Conservation (phyloP, 2,888 invertebrate genomes). For the Apotomis betuletana region DNA sequence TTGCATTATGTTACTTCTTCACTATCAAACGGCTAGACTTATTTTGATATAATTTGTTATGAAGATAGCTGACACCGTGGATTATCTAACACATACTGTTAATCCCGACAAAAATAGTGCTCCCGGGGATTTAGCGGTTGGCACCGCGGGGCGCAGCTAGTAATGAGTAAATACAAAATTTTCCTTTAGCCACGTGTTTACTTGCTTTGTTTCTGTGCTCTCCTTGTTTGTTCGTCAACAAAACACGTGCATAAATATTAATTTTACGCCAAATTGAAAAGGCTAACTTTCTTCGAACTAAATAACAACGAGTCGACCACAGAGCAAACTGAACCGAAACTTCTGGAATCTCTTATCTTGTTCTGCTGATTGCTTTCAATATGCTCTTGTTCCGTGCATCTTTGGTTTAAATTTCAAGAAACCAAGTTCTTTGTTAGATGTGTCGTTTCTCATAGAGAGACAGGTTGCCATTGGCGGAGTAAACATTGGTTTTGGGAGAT, state of each 20-base stretch:
- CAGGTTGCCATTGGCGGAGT: constrained; percentile 27
- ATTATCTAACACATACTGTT: too few relatives aligned
- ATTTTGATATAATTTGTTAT: too few relatives aligned
- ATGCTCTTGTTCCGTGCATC: background rate
- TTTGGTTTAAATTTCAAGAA: background rate
- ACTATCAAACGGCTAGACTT: too few relatives aligned
- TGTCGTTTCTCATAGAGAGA: background rate
- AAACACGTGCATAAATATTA: constrained; percentile 33
- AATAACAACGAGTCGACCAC: background rate
- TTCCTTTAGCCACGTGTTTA: background rate
- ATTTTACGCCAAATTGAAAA: constrained; percentile 41
- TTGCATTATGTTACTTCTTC: too few relatives aligned
- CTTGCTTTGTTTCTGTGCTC: background rate
- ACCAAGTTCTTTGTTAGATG: background rate
- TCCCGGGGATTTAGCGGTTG: too few relatives aligned
- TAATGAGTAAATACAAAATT: background rate
- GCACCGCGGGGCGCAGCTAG: too few relatives aligned
- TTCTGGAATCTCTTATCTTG: background rate
- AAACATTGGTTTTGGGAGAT: constrained; percentile 40
- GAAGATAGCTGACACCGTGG: too few relatives aligned
- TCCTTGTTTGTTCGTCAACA: background rate
- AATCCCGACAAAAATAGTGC: too few relatives aligned
- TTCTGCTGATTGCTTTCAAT: background rate
- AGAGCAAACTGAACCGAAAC: background rate
- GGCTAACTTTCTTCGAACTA: constrained; percentile 17